phyloP scores from a whole-genome alignment of 2,113 vertebrate genomes.

The Thymallus thymallus region DNA sequence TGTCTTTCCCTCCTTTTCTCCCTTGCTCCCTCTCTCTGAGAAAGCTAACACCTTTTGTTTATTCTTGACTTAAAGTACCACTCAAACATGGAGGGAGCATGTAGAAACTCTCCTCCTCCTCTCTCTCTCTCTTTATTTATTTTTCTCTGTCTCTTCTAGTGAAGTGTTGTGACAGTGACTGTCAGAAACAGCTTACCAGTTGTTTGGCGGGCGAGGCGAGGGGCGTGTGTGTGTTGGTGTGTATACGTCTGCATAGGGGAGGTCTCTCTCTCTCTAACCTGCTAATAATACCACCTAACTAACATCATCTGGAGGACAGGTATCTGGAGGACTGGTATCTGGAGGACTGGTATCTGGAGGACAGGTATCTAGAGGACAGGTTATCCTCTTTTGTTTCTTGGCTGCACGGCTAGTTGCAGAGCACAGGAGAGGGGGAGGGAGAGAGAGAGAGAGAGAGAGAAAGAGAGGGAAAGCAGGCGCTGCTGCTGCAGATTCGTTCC shows the following conservation, averaged over 20 bases:
- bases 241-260: slow-evolving; percentile 35
- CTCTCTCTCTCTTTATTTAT: slow-evolving; percentile 25
- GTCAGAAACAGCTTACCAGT: slow-evolving; percentile 66
- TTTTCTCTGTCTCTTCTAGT: slow-evolving; percentile 31
- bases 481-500: slow-evolving; percentile 53
- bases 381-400: slow-evolving; percentile 84
- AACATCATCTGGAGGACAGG: slow-evolving; percentile 78
- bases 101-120: not conserved
- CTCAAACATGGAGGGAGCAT: not conserved
- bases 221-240: slow-evolving; percentile 26
- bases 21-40: not conserved
- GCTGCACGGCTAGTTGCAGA: slow-evolving; percentile 53
- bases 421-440: slow-evolving; percentile 20
- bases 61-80: not conserved
- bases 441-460: slow-evolving; percentile 7
- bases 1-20: not conserved
- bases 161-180: slow-evolving; percentile 52
- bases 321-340: too few species aligned
- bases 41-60: not conserved
- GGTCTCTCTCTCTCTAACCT: slow-evolving; percentile 66
- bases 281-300: slow-evolving; percentile 91
- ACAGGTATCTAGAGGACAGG: slow-evolving; percentile 77
- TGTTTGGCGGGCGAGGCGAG: slow-evolving; percentile 31
- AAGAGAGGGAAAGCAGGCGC: slow-evolving; percentile 12
- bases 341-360: too few species aligned